Base-by-base conservation (phyloP, 2,113 vertebrate genomes). In the Anarhynchus alexandrinus region DNA sequence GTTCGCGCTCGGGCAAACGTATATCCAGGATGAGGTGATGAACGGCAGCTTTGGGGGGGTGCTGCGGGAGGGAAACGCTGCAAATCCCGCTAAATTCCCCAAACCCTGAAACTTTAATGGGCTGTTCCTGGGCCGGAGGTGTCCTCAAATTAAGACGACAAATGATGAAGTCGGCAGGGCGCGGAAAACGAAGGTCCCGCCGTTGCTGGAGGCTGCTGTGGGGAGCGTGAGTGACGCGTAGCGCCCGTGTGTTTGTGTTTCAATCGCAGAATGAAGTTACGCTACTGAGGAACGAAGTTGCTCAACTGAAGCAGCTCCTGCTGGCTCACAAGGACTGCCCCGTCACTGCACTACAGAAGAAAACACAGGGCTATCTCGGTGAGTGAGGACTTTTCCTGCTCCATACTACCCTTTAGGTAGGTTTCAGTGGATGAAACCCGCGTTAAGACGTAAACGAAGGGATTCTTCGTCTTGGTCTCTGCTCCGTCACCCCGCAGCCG, bases 311-410 rank as follows among this genome's bases (percentile, higher is more conserved):
- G 95, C 99, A 99, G 98, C 98, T 99, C 51, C 98, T 99, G 94
- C 97, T 99, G 98, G 99, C 99, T 81, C 99, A 99, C 98, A 99
- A 99, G 98, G 99, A 99, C 98, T 99, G 99, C 89, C 99, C 99
- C 3, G 99, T 99, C 94, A 99, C 99, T 58, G 99, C 97, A 93
- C 98, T 99, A 96, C 99, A 99, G 98, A 99, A 99, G 97, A 99
- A 99, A 96, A 99, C 98, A 16, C 98, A 98, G 96, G 98, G 98
- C 59, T 98, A 98, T 79, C 96, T 98, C 20, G 98, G 98, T 98
- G 90, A 98, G 98, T 95, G 34, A 4, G 8, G 38, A 1, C 66
- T 51, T 18, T 4, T 23, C 12, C 55, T 51, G 16, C 3, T 18
- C 45, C 34, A 29, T 13, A 12, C 49, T 25, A 25, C 49, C 12